These are phyloP conservation scores for Pseudanteris insignis DNA, from an alignment of 2,888 invertebrate species.

Conservation along the genomic window DNA sequence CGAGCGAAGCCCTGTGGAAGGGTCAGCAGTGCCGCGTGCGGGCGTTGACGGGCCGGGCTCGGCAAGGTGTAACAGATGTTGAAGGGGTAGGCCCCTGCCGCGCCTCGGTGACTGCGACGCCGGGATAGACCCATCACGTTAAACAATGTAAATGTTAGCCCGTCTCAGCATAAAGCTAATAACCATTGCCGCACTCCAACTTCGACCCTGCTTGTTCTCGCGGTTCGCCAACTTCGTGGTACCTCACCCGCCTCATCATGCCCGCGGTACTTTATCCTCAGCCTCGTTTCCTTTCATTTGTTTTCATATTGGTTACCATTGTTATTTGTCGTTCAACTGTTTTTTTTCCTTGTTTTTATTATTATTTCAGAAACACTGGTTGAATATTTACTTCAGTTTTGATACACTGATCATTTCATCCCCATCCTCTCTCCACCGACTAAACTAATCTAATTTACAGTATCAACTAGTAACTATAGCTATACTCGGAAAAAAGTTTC, in stretches of 20 bases:
- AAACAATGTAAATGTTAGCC: slow-evolving; percentile 66
- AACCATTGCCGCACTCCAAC: slow-evolving; percentile 60
- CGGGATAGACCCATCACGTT: slow-evolving; percentile 64
- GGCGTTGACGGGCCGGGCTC: slow-evolving; percentile 47
- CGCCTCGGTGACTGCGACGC: slow-evolving; percentile 26
- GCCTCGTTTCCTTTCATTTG: no score
- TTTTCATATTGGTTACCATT: no score
- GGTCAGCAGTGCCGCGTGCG: slow-evolving; percentile 45
- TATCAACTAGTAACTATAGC: no score
- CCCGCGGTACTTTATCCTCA: no score
- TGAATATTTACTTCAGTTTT: no score
- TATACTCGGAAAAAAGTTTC: no score
- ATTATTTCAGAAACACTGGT: no score
- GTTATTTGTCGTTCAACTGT: no score
- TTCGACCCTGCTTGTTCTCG: slow-evolving; percentile 44
- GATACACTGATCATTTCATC: no score
- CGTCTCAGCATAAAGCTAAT: slow-evolving; percentile 63
- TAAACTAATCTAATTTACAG: no score
- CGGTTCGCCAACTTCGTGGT: slow-evolving; percentile 44
- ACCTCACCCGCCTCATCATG: slow-evolving; percentile 27
- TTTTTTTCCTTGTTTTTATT: no score
- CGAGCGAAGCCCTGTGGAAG: slow-evolving; percentile 36
- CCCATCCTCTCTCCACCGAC: no score
- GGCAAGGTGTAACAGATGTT: slow-evolving; percentile 54
- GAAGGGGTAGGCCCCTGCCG: slow-evolving; percentile 52